These are phyloP conservation scores for Diploptera punctata DNA, from an alignment of 2,888 invertebrate genomes.

Conservation along the genomic window DNA sequence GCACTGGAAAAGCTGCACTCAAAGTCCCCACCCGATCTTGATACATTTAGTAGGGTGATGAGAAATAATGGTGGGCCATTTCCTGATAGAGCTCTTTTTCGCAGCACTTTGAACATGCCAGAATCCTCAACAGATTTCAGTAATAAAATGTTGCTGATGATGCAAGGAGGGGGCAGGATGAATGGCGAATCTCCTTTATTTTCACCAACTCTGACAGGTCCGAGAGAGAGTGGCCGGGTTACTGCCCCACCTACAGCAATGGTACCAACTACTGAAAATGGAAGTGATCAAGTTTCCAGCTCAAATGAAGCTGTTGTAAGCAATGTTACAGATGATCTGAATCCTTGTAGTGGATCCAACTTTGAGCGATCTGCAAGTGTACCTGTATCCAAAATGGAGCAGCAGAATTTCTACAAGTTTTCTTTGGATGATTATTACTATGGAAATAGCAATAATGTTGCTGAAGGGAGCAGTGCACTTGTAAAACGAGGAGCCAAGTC, in stretches of 20 bases:
- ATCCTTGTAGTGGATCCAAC: conserved; percentile 18
- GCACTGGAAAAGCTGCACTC: conserved; percentile 83
- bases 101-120: conserved; percentile 26
- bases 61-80: conserved; percentile 36
- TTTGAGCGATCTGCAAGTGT: conserved; percentile 40
- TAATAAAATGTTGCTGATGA: conserved; percentile 38
- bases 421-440: conserved; percentile 45
- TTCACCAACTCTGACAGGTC: conserved; percentile 29
- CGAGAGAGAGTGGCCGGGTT: conserved; percentile 41
- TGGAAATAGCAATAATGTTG: conserved; percentile 35
- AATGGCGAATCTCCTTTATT: conserved; percentile 38
- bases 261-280: conserved; percentile 48
- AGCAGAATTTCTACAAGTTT: conserved; percentile 44
- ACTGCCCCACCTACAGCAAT: conserved; percentile 51
- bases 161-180: conserved; percentile 35
- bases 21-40: conserved; percentile 41
- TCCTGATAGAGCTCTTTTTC: conserved; percentile 26
- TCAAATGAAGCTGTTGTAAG: conserved; percentile 66
- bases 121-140: conserved; percentile 42
- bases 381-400: conserved; percentile 40
- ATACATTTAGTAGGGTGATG: conserved; percentile 35
- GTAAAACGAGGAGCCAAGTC: conserved; percentile 41
- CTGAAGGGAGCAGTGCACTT: conserved; percentile 59
- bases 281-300: conserved; percentile 71
- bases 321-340: conserved; percentile 47